phyloP scores from a whole-genome alignment of 2,797 vertebrate species.

The Tamandua tetradactyla region DNA sequence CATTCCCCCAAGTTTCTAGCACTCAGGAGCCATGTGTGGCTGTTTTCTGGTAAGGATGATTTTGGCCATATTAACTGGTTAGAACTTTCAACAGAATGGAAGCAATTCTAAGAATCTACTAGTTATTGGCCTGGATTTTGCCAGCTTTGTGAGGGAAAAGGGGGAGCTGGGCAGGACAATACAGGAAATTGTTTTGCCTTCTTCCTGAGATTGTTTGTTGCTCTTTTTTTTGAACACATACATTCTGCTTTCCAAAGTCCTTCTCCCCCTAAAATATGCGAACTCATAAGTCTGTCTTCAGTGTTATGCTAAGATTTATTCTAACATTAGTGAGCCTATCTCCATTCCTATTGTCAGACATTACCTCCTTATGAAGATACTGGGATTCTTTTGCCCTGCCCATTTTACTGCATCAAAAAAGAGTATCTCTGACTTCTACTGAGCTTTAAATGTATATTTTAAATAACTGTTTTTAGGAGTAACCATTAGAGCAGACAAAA shows the following conservation, averaged over 20 bases:
- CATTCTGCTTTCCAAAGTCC: background rate
- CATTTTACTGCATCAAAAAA: background rate
- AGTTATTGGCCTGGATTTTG: background rate
- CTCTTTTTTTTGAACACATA: no score
- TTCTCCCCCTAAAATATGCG: background rate
- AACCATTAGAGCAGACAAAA: no score
- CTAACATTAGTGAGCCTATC: background rate
- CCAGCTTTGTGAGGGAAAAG: no score
- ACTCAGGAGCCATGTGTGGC: no score
- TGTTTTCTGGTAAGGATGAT: no score
- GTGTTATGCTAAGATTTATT: background rate
- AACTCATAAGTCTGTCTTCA: background rate
- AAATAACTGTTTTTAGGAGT: no score
- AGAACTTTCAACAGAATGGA: background rate
- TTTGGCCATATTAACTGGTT: background rate
- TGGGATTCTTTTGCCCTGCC: background rate
- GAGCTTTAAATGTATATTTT: background rate
- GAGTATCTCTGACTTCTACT: background rate
- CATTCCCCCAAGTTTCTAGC: no score
- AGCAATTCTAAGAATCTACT: background rate
- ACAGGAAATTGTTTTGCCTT: background rate
- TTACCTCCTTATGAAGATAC: background rate
- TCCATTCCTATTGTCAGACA: background rate
- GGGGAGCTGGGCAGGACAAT: background rate
- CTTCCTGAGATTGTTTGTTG: background rate